Conservation (phyloP, 2,113 vertebrate genomes). For the Promerops cafer region DNA sequence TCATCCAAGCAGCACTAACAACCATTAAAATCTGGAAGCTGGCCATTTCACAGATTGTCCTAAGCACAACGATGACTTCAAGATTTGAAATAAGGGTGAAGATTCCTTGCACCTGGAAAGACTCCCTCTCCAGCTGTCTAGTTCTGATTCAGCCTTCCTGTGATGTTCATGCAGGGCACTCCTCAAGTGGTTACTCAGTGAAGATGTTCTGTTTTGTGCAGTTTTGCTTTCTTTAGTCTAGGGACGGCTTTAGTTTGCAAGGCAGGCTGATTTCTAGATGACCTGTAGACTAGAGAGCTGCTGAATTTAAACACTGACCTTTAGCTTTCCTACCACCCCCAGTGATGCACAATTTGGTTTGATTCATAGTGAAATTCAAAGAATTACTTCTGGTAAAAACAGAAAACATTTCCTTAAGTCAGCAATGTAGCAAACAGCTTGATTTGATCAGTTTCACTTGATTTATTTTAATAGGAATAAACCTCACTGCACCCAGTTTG, state of each 20-base stretch:
- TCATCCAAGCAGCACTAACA: background rate
- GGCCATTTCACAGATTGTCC: background rate
- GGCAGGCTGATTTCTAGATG: background rate
- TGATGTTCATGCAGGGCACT: background rate
- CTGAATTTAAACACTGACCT: background rate
- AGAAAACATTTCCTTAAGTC: background rate
- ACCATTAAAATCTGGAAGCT: background rate
- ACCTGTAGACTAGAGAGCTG: background rate
- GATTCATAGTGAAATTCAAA: background rate
- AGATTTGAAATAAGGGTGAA: background rate
- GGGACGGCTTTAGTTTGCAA: background rate
- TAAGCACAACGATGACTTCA: background rate
- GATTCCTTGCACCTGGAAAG: background rate
- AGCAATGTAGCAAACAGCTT: background rate
- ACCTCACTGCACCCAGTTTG: background rate
- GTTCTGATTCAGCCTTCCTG: background rate
- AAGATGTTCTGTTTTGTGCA: background rate
- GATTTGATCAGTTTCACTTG: background rate
- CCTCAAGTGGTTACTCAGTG: background rate
- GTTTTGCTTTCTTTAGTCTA: background rate
- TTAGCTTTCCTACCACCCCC: background rate
- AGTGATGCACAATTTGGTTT: background rate
- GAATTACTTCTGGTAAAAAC: background rate
- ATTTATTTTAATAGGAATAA: background rate
- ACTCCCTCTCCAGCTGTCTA: background rate